phyloP scores from a whole-genome alignment of 2,888 invertebrate genomes.

The Mythimna loreyi region DNA sequence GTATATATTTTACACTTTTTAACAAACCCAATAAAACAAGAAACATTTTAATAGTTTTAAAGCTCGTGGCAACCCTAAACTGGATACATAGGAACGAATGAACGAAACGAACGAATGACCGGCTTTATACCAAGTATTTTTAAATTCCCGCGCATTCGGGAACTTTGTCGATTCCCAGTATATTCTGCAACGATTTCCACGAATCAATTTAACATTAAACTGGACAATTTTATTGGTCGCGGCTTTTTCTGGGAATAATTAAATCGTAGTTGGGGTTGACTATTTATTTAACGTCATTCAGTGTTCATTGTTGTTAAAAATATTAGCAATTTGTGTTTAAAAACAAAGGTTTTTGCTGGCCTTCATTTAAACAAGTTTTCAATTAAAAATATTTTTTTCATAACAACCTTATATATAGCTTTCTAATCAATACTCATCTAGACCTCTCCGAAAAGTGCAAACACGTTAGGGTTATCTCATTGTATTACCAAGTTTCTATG shows the following conservation, averaged over 20 bases:
- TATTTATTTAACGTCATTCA: background rate
- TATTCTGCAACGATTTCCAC: conserved; percentile 40
- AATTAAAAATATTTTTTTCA: too few species aligned
- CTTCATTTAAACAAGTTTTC: background rate
- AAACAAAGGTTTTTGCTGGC: background rate
- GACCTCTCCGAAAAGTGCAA: too few species aligned
- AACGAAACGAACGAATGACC: conserved; percentile 66
- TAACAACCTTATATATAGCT: too few species aligned
- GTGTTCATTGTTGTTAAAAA: background rate
- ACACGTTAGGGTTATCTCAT: too few species aligned
- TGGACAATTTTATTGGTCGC: conserved; percentile 42
- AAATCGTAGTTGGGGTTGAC: background rate
- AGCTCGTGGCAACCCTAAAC: conserved; percentile 64
- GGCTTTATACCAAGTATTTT: conserved; percentile 70
- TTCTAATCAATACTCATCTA: too few species aligned
- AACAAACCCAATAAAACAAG: background rate
- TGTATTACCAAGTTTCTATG: too few species aligned
- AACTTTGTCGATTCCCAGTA: conserved; percentile 40
- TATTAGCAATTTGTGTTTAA: background rate
- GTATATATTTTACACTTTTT: background rate
- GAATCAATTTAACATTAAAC: conserved; percentile 45
- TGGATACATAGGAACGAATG: conserved; percentile 63
- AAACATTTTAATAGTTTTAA: background rate
- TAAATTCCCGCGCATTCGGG: conserved; percentile 66
- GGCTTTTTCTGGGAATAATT: conserved; percentile 10